Evolutionary conservation across 2,888 invertebrate genomes (phyloP).

Genomic region (Nineta flava): DNA sequence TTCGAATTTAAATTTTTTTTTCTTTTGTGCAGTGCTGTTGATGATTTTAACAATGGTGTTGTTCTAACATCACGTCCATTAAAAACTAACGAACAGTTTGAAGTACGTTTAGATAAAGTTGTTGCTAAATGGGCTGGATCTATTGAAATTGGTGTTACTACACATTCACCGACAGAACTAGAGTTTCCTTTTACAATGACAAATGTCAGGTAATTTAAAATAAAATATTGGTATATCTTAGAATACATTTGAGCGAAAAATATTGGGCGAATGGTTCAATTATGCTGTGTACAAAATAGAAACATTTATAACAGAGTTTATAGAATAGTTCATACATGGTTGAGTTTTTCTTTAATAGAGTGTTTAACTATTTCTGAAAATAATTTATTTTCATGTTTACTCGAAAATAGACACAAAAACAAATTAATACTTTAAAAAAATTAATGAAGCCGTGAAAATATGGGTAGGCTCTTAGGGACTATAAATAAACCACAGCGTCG

Average conservation of each 20-base stretch:
- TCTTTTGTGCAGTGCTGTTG: constrained; percentile 52
- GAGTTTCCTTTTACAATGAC: constrained; percentile 92
- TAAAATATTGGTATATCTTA: constrained; percentile 2
- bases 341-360: too few species aligned
- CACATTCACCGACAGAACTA: constrained; percentile 71
- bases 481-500: too few species aligned
- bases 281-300: too few species aligned
- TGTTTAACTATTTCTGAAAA: too few species aligned
- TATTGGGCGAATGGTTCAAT: too few species aligned
- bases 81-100: constrained; percentile 78
- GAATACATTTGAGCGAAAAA: not conserved
- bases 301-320: too few species aligned
- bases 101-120: constrained; percentile 73
- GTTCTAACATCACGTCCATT: constrained; percentile 76
- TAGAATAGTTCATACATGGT: too few species aligned
- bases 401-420: too few species aligned
- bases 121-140: constrained; percentile 92
- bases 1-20: not conserved
- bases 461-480: too few species aligned
- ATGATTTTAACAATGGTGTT: constrained; percentile 89
- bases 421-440: too few species aligned
- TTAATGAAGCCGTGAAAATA: too few species aligned
- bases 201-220: constrained; percentile 50
- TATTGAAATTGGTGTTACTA: constrained; percentile 86
- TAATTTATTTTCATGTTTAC: too few species aligned